phyloP scores from a whole-genome alignment of 2,113 vertebrate genomes.

The Dipodomys spectabilis region DNA sequence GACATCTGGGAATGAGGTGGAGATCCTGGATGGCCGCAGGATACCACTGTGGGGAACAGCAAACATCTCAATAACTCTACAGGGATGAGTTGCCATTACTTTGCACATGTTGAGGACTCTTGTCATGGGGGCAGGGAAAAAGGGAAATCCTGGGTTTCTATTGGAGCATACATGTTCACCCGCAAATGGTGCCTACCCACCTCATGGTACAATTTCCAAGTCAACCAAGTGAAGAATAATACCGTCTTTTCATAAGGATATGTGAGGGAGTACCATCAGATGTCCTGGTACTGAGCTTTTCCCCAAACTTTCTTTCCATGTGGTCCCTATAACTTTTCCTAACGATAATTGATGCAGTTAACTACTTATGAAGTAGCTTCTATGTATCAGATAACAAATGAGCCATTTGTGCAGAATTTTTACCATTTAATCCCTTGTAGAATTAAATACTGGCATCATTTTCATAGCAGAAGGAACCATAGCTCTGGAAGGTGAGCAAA shows the following conservation, averaged over 20 bases:
- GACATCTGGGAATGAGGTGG: constrained; percentile 94
- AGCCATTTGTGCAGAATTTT: background rate
- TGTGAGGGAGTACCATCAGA: background rate
- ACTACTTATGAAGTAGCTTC: background rate
- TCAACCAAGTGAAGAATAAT: background rate
- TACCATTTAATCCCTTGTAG: background rate
- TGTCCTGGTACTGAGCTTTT: background rate
- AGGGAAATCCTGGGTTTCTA: background rate
- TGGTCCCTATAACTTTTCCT: background rate
- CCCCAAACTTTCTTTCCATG: background rate
- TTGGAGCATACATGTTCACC: background rate
- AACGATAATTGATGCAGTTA: background rate
- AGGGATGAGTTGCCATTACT: background rate
- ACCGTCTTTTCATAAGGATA: background rate
- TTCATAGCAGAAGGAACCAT: background rate
- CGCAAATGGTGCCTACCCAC: background rate
- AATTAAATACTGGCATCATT: background rate
- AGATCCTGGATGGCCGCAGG: constrained; percentile 95
- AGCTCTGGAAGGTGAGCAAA: background rate
- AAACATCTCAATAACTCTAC: constrained; percentile 7
- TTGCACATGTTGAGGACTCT: background rate
- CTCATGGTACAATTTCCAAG: background rate
- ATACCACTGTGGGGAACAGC: constrained; percentile 90
- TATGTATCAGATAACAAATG: background rate
- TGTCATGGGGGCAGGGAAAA: background rate